phyloP scores from a whole-genome alignment of 2,113 vertebrate species.

The Onychostoma macrolepis region DNA sequence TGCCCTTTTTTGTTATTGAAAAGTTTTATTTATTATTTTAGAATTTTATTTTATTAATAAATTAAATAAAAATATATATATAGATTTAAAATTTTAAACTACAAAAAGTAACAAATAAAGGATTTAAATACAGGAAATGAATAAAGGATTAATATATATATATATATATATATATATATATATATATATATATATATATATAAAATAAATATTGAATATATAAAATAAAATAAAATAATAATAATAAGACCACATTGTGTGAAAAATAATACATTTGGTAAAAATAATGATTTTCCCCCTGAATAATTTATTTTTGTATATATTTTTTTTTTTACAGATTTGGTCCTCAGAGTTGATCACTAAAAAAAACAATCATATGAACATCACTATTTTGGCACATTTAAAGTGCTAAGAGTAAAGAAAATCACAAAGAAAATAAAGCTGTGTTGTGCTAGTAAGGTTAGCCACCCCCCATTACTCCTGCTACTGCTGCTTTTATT shows the following conservation, averaged over 20 bases:
- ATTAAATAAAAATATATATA: too few species aligned
- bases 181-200: not conserved
- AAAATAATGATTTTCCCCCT: not conserved
- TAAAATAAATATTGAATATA: not conserved
- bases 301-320: not conserved
- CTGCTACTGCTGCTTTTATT: slow-evolving; percentile 46
- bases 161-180: not conserved
- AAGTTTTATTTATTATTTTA: too few species aligned
- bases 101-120: not conserved
- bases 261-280: not conserved
- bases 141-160: not conserved
- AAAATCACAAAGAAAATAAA: not conserved
- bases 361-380: not conserved
- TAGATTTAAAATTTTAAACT: too few species aligned
- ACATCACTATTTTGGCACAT: not conserved
- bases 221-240: not conserved
- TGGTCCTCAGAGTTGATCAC: not conserved
- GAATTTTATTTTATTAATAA: too few species aligned
- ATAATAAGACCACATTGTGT: not conserved
- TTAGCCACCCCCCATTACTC: slow-evolving; percentile 32
- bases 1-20: too few species aligned
- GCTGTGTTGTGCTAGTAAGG: not conserved
- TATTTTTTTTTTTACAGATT: not conserved
- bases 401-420: not conserved
- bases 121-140: not conserved